These are phyloP conservation scores for Eupelmus urozonus DNA, from an alignment of 2,888 invertebrate species.

Conservation along the genomic window DNA sequence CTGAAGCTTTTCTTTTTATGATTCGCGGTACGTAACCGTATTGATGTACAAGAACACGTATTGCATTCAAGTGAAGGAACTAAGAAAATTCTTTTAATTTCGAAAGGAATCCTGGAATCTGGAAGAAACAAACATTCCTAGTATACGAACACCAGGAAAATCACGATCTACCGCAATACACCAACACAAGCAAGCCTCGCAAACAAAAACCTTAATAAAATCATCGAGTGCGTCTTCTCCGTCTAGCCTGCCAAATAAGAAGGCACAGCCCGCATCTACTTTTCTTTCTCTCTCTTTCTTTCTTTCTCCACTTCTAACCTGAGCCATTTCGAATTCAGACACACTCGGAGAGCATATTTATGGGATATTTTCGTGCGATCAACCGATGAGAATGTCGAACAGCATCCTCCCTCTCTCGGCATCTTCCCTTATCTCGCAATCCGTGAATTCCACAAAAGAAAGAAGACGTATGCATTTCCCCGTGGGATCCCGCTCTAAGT, in stretches of 20 bases:
- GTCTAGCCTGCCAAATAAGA: too few relatives aligned
- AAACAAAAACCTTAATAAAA: constrained; percentile 42
- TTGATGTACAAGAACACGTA: too few relatives aligned
- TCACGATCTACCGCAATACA: too few relatives aligned
- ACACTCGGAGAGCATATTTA: constrained; percentile 48
- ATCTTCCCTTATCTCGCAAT: constrained; percentile 12
- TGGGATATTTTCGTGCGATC: constrained; percentile 52
- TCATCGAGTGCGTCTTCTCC: background rate
- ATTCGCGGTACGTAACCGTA: too few relatives aligned
- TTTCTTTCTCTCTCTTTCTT: too few relatives aligned
- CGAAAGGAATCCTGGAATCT: too few relatives aligned
- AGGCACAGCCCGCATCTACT: background rate
- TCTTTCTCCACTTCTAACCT: background rate
- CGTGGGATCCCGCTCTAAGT: constrained; percentile 50
- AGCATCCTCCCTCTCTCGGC: background rate
- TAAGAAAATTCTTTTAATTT: too few relatives aligned
- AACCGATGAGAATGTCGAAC: constrained; percentile 35
- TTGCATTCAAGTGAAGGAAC: too few relatives aligned
- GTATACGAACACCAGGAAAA: too few relatives aligned
- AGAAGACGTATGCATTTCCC: constrained; percentile 37
- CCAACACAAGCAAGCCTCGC: background rate
- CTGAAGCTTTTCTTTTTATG: too few relatives aligned
- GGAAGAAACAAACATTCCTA: too few relatives aligned
- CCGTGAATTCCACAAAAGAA: constrained; percentile 15
- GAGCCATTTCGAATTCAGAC: constrained; percentile 40